These are phyloP conservation scores for Ctenodactylus gundi DNA, from an alignment of 2,113 vertebrate species.

Conservation along the genomic window DNA sequence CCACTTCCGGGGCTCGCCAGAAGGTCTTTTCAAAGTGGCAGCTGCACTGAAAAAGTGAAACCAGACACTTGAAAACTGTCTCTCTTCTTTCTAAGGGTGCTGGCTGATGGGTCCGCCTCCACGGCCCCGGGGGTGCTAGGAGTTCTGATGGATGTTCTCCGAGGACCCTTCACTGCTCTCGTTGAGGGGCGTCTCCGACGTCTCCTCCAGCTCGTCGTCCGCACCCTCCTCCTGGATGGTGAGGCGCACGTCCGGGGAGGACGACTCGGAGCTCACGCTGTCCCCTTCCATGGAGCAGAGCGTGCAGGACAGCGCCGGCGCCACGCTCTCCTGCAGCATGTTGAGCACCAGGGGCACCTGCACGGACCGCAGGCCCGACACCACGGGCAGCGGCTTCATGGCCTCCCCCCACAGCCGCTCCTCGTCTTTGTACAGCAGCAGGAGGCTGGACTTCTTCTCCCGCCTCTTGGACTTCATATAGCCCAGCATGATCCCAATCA, in stretches of 20 bases:
- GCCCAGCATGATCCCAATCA: slow-evolving; percentile 93
- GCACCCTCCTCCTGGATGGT: slow-evolving; percentile 93
- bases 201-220: slow-evolving; percentile 86
- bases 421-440: slow-evolving; percentile 94
- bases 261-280: slow-evolving; percentile 94
- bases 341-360: slow-evolving; percentile 87
- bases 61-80: slow-evolving; percentile 53
- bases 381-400: slow-evolving; percentile 83
- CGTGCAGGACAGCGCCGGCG: slow-evolving; percentile 89
- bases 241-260: slow-evolving; percentile 90
- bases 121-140: slow-evolving; percentile 77
- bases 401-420: slow-evolving; percentile 92
- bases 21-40: slow-evolving; percentile 57
- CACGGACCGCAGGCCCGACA: slow-evolving; percentile 81
- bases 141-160: slow-evolving; percentile 82
- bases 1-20: not conserved
- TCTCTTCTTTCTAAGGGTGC: slow-evolving; percentile 40
- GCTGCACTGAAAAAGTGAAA: slow-evolving; percentile 68
- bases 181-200: slow-evolving; percentile 78
- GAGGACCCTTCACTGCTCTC: slow-evolving; percentile 87
- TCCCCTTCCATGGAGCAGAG: slow-evolving; percentile 93
- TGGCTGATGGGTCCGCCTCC: slow-evolving; percentile 30
- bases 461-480: slow-evolving; percentile 94
- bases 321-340: slow-evolving; percentile 86
- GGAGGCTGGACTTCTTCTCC: slow-evolving; percentile 90